A percentile compares a stretch with the other conserved stretches of the same genome.
Conservation (phyloP, 2,113 vertebrate species). For the Pipra filicauda region DNA sequence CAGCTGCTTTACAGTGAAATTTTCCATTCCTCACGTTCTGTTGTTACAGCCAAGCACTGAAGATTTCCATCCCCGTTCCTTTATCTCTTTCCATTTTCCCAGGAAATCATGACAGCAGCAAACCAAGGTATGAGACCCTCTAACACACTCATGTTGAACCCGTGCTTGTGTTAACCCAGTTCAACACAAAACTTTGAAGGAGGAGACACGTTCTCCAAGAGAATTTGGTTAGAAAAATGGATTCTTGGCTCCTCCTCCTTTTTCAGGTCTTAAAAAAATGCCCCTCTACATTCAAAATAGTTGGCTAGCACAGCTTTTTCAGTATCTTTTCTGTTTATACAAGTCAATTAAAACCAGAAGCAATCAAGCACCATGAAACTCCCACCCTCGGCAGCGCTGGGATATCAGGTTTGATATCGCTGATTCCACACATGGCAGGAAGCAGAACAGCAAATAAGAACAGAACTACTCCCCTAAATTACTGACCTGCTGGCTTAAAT, state of each 20-base stretch:
- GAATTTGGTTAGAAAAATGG: neutral
- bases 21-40: neutral
- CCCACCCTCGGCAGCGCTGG: neutral
- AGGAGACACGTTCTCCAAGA: neutral
- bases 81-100: neutral
- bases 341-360: neutral
- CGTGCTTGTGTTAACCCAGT: neutral
- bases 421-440: neutral
- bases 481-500: slow-evolving; percentile 49
- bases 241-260: neutral
- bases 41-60: neutral
- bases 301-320: neutral
- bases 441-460: neutral
- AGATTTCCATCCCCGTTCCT: neutral
- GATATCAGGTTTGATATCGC: neutral
- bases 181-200: neutral
- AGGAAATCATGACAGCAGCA: neutral
- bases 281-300: neutral
- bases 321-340: neutral
- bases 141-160: rapidly evolving
- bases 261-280: neutral
- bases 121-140: neutral
- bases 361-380: neutral
- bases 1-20: neutral
- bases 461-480: neutral